Conservation (phyloP, 2,888 invertebrate genomes). For the Agapostemon virescens region DNA sequence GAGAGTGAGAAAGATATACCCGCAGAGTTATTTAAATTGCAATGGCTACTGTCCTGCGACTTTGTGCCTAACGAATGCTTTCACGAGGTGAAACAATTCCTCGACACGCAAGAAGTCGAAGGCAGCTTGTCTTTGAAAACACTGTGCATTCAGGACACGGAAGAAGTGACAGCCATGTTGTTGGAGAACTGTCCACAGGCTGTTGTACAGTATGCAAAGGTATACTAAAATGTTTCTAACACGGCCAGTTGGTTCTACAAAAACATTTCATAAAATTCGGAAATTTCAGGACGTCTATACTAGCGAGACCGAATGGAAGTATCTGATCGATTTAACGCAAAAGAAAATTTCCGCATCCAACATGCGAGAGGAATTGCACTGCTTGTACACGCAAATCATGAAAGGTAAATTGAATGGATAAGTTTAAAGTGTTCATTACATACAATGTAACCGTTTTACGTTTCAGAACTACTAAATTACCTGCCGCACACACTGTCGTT, state of each 20-base stretch:
- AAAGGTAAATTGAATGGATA: conserved; percentile 70
- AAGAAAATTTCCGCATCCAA: conserved; percentile 72
- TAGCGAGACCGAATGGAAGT: conserved; percentile 78
- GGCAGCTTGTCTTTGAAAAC: conserved; percentile 82
- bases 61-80: conserved; percentile 82
- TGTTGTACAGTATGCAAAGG: conserved; percentile 85
- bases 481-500: conserved; percentile 76
- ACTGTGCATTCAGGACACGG: conserved; percentile 81
- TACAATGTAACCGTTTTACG: conserved; percentile 24
- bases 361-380: conserved; percentile 66
- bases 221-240: conserved; percentile 67
- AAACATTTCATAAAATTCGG: conserved; percentile 14
- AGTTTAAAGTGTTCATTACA: not conserved
- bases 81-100: conserved; percentile 84
- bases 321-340: conserved; percentile 75
- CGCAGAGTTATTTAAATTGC: conserved; percentile 77
- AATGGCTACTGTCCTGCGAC: conserved; percentile 84
- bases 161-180: conserved; percentile 81
- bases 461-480: conserved; percentile 77
- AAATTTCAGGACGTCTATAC: conserved; percentile 75
- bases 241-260: not conserved
- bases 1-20: conserved; percentile 62
- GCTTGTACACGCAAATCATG: conserved; percentile 74
- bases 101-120: conserved; percentile 82
- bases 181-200: conserved; percentile 84